Conservation (phyloP, 2,113 vertebrate genomes). For the Tachuris rubrigastra region DNA sequence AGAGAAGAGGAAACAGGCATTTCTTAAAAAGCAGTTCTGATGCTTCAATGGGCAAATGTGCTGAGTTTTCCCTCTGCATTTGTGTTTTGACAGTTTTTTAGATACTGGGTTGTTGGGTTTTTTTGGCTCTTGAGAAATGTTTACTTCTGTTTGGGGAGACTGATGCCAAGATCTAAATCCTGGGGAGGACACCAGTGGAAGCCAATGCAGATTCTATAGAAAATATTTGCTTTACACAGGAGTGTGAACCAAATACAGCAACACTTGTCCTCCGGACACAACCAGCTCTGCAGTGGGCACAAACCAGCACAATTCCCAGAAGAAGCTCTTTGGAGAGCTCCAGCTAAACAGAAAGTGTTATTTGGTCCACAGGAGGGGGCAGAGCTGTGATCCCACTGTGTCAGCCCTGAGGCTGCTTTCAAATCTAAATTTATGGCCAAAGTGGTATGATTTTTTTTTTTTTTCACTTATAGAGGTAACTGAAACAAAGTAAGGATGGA, state of each 20-base stretch:
- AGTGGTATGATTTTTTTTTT: accelerated
- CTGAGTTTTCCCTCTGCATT: neutral
- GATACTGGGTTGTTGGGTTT: neutral
- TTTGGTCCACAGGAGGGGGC: neutral
- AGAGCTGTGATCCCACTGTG: neutral
- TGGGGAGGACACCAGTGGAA: neutral
- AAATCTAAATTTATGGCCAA: neutral
- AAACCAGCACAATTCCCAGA: neutral
- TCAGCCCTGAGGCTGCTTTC: neutral
- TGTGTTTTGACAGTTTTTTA: neutral
- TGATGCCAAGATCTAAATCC: neutral
- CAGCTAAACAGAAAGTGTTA: neutral
- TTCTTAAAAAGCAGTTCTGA: neutral
- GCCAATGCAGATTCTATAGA: neutral
- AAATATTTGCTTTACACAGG: neutral
- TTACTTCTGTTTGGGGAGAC: neutral
- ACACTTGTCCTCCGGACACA: neutral
- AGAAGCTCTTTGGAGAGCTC: neutral
- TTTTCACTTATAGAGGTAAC: neutral
- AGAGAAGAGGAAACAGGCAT: neutral
- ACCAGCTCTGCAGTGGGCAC: neutral
- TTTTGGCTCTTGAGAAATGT: neutral
- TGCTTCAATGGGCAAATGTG: accelerated
- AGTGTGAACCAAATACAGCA: neutral
- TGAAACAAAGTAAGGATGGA: neutral